These are phyloP conservation scores for Hydrochoerus hydrochaeris DNA, from an alignment of 2,113 vertebrate genomes.

Conservation along the genomic window DNA sequence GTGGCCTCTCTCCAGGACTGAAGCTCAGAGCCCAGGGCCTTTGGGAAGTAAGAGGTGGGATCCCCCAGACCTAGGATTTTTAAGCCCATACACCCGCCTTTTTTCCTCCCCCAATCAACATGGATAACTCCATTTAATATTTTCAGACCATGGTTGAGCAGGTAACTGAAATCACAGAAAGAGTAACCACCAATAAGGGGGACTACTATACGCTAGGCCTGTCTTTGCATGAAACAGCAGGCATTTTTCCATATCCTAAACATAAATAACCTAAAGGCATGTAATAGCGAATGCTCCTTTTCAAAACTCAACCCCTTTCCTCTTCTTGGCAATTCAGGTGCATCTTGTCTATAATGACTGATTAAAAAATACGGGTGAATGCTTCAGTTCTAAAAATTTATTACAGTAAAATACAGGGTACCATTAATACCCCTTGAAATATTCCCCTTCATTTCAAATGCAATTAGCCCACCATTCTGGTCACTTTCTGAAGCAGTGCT, in stretches of 20 bases:
- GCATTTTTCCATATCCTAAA: background rate
- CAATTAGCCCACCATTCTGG: background rate
- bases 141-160: background rate
- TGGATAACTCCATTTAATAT: background rate
- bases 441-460: background rate
- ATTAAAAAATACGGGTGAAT: background rate
- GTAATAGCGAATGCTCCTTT: background rate
- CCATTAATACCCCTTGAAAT: background rate
- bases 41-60: accelerated
- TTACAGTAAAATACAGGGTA: background rate
- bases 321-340: background rate
- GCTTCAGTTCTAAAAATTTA: background rate
- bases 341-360: background rate
- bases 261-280: background rate
- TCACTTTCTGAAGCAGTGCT: background rate
- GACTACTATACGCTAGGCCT: background rate
- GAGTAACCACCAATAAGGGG: background rate
- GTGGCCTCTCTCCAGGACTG: background rate
- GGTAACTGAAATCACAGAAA: background rate
- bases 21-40: background rate
- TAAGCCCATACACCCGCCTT: accelerated
- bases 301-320: background rate
- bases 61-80: background rate
- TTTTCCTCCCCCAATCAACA: background rate
- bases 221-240: background rate